phyloP scores from a whole-genome alignment of 2,113 vertebrate species.

The Tenrec ecaudatus region DNA sequence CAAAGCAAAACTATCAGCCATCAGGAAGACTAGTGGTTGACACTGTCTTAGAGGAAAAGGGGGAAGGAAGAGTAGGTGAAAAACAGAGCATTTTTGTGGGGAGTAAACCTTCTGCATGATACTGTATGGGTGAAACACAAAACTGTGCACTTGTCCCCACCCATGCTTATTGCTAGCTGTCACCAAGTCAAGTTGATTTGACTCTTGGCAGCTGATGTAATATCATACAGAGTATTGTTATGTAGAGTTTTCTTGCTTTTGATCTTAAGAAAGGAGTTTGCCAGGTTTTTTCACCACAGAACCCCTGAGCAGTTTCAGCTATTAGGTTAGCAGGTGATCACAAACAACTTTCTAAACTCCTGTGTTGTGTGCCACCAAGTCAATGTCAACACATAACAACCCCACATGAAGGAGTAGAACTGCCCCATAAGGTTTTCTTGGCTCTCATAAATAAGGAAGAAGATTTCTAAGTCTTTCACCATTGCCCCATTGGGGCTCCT shows the following conservation, averaged over 20 bases:
- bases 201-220: too few relatives aligned
- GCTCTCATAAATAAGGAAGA: background rate
- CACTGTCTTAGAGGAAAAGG: background rate
- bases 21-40: background rate
- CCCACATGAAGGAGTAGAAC: background rate
- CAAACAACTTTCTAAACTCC: too few relatives aligned
- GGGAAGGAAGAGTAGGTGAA: background rate
- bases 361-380: background rate
- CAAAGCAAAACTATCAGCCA: background rate
- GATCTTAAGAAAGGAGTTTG: too few relatives aligned
- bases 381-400: background rate
- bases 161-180: too few relatives aligned
- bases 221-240: too few relatives aligned
- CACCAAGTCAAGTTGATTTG: too few relatives aligned
- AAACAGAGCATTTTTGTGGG: background rate
- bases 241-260: too few relatives aligned
- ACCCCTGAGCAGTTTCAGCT: background rate
- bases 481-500: background rate
- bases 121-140: too few relatives aligned
- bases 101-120: background rate
- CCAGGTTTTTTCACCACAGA: background rate
- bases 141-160: too few relatives aligned
- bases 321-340: too few relatives aligned
- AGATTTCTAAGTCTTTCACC: background rate
- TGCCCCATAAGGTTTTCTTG: background rate